Percentiles rank a stretch among this genome's conserved stretches.
These are phyloP conservation scores for Yponomeuta sedellus DNA, from an alignment of 2,888 invertebrate species.

Conservation along the genomic window DNA sequence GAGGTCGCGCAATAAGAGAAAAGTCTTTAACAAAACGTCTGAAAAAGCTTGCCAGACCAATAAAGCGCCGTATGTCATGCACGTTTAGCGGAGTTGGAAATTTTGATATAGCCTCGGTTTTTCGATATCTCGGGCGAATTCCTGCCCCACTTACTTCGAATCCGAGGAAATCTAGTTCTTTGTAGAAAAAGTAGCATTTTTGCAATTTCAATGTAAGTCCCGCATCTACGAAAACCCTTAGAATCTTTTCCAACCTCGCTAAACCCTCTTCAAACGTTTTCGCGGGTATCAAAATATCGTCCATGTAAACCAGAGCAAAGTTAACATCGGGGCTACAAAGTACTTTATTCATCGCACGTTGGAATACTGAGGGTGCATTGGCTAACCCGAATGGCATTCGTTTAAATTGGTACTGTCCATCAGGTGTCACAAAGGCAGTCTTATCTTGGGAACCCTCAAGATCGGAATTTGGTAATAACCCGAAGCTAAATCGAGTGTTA, in stretches of 20 bases:
- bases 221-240: constrained; percentile 26
- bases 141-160: constrained; percentile 26
- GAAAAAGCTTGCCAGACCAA: constrained; percentile 21
- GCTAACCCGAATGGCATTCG: constrained; percentile 13
- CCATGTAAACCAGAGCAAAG: constrained; percentile 14
- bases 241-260: neutral
- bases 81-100: constrained; percentile 26
- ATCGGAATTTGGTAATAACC: constrained; percentile 18
- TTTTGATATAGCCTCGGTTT: constrained; percentile 19
- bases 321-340: constrained; percentile 16
- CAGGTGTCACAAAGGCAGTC: constrained; percentile 21
- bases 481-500: constrained; percentile 18
- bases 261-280: constrained; percentile 7
- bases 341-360: constrained; percentile 19
- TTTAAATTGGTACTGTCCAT: constrained; percentile 19
- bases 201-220: constrained; percentile 26
- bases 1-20: constrained; percentile 26
- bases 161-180: constrained; percentile 28
- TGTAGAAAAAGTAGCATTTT: constrained; percentile 31
- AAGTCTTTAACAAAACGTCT: constrained; percentile 30
- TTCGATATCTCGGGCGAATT: constrained; percentile 26
- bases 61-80: constrained; percentile 29
- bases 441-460: neutral
- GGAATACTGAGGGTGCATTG: constrained; percentile 13
- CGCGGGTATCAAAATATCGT: constrained; percentile 9